Conservation (phyloP, 92 coral and sea anemone species). For the Zoanthus gigantus region DNA sequence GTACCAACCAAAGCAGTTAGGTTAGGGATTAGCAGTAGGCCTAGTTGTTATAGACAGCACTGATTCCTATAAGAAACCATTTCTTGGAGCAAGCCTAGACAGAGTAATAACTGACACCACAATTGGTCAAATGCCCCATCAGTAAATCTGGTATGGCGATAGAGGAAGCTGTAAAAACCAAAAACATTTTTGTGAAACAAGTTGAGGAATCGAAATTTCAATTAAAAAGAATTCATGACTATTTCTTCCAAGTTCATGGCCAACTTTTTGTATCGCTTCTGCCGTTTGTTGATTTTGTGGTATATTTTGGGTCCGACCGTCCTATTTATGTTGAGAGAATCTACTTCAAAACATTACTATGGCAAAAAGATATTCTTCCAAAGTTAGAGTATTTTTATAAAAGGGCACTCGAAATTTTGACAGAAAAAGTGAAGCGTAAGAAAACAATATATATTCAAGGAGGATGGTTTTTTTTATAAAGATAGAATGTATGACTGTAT, state of each 20-base stretch:
- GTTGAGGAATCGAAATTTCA: conserved; percentile 10
- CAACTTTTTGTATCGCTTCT: conserved; percentile 18
- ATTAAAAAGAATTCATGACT: conserved; percentile 12
- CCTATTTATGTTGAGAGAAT: conserved; percentile 25
- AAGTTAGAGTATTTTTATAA: background rate
- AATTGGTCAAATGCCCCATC: conserved; percentile 25
- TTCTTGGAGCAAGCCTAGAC: conserved; percentile 44
- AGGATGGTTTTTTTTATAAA: conserved; percentile 20
- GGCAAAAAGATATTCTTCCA: background rate
- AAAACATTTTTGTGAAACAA: background rate
- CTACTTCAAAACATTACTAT: conserved; percentile 2
- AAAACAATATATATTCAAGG: background rate
- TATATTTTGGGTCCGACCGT: conserved; percentile 19
- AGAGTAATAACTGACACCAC: conserved; percentile 39
- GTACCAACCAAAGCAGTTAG: too few species aligned
- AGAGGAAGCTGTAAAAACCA: conserved; percentile 22
- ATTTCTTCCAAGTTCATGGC: conserved; percentile 25
- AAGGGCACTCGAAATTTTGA: conserved; percentile 10
- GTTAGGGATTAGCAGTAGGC: too few species aligned
- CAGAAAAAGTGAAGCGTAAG: conserved; percentile 6
- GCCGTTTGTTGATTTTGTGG: conserved; percentile 25
- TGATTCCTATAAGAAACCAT: conserved; percentile 50
- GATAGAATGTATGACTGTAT: conserved; percentile 9
- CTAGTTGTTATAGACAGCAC: conserved; percentile 33
- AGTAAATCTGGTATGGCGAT: conserved; percentile 17